Evolutionary conservation across 2,888 invertebrate species (phyloP).

Genomic region (Pyrocoelia pectoralis): DNA sequence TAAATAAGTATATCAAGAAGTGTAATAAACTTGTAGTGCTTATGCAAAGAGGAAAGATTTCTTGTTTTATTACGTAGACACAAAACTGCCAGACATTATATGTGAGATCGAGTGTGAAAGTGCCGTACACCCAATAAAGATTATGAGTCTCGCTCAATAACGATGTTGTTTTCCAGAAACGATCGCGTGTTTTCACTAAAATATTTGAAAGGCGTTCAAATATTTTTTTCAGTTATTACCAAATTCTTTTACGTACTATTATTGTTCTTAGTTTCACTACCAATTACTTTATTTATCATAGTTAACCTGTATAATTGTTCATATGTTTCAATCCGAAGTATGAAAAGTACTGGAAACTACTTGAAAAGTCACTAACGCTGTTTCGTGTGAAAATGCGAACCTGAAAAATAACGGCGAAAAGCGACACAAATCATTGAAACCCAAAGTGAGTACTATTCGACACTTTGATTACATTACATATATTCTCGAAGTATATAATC

Average conservation of each 20-base stretch:
- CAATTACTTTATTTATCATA: too few relatives aligned
- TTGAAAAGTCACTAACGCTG: too few relatives aligned
- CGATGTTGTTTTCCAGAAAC: slow-evolving; percentile 43
- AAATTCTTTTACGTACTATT: too few relatives aligned
- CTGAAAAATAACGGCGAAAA: too few relatives aligned
- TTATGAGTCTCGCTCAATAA: slow-evolving; percentile 33
- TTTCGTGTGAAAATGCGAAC: too few relatives aligned
- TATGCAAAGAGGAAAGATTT: slow-evolving; percentile 14
- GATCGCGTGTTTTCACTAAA: slow-evolving; percentile 41
- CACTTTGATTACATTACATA: too few relatives aligned
- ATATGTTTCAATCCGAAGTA: too few relatives aligned
- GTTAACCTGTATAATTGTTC: too few relatives aligned
- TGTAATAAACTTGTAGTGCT: slow-evolving; percentile 10
- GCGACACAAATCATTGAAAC: too few relatives aligned
- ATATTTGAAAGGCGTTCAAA: slow-evolving; percentile 33
- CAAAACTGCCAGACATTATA: slow-evolving; percentile 23
- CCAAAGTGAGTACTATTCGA: too few relatives aligned
- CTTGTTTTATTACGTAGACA: slow-evolving; percentile 15
- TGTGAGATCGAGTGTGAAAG: slow-evolving; percentile 29
- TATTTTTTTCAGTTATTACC: slow-evolving; percentile 41
- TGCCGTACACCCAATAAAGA: slow-evolving; percentile 25
- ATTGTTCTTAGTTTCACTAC: background rate
- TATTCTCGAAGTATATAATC: too few relatives aligned
- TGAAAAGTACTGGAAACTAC: too few relatives aligned
- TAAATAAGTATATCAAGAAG: background rate